These are phyloP conservation scores for Theonella swinhoei DNA, from an alignment of 37 sponge, comb jelly and placozoan species.

Conservation along the genomic window DNA sequence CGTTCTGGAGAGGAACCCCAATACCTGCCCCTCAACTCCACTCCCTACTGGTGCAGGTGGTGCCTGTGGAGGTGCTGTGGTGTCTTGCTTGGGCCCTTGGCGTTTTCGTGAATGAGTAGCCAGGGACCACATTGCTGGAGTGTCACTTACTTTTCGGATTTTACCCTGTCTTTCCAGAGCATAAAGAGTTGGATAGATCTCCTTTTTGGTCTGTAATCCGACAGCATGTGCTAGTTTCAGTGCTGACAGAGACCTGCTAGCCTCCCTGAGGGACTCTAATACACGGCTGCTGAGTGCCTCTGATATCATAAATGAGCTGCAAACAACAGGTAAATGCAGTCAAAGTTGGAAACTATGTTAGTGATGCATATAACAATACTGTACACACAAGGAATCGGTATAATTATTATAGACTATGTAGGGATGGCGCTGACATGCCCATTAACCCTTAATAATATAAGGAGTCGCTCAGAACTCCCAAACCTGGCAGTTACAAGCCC, in stretches of 20 bases:
- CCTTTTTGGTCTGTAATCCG: constrained; percentile 21
- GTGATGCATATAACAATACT: too few species aligned
- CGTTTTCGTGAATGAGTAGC: not conserved
- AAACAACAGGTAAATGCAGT: too few species aligned
- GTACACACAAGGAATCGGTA: too few species aligned
- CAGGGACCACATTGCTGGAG: constrained; percentile 64
- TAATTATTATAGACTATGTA: too few species aligned
- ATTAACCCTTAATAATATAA: too few species aligned
- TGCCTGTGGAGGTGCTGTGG: not conserved
- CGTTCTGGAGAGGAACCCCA: constrained; percentile 8
- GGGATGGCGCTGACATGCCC: too few species aligned
- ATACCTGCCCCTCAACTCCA: not conserved
- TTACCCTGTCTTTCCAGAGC: constrained; percentile 41
- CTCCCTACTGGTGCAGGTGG: not conserved
- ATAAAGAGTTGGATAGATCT: constrained; percentile 74
- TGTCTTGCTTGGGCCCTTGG: not conserved
- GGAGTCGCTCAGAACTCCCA: too few species aligned
- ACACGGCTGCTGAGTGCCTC: not conserved
- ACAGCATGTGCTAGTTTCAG: constrained; percentile 64
- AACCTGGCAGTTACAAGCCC: too few species aligned
- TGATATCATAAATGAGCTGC: not conserved
- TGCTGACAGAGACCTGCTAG: constrained; percentile 8
- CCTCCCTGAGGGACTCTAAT: not conserved
- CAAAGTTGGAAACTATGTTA: too few species aligned
- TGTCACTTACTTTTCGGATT: constrained; percentile 35